A percentile compares a stretch with the other conserved stretches of the same genome.
Evolutionary conservation across 2,888 invertebrate species (phyloP).

Genomic region (Agrenia bidenticulata): DNA sequence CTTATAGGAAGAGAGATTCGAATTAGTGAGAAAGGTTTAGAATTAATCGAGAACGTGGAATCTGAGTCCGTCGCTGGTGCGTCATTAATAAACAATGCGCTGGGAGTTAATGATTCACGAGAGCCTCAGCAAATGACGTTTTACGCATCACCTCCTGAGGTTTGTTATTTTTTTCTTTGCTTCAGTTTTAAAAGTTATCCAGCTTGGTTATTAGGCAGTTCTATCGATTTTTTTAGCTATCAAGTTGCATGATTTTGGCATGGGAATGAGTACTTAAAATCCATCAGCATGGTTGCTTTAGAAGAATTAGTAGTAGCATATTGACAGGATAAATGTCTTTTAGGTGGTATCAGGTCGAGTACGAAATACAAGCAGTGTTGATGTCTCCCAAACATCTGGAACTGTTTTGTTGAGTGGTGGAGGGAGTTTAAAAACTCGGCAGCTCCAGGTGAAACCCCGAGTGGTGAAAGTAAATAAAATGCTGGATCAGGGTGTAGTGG

Average conservation of each 20-base stretch:
- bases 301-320: background rate
- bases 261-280: background rate
- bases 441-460: too few relatives aligned
- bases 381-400: too few relatives aligned
- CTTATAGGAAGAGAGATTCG: conserved; percentile 61
- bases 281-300: background rate
- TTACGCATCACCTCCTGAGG: conserved; percentile 44
- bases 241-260: too few relatives aligned
- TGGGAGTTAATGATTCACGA: conserved; percentile 25
- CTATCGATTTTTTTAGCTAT: too few relatives aligned
- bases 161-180: conserved; percentile 7
- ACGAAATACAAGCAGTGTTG: too few relatives aligned
- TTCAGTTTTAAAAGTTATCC: background rate
- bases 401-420: too few relatives aligned
- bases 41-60: conserved; percentile 61
- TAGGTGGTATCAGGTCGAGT: too few relatives aligned
- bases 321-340: background rate
- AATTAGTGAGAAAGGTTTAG: conserved; percentile 64
- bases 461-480: background rate
- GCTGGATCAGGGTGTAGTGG: background rate
- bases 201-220: too few relatives aligned
- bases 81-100: conserved; percentile 10
- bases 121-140: conserved; percentile 48
- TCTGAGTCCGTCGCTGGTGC: conserved; percentile 15
- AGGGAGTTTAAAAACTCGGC: too few relatives aligned